phyloP scores from a whole-genome alignment of 2,113 vertebrate genomes.

The Poecilia latipinna region DNA sequence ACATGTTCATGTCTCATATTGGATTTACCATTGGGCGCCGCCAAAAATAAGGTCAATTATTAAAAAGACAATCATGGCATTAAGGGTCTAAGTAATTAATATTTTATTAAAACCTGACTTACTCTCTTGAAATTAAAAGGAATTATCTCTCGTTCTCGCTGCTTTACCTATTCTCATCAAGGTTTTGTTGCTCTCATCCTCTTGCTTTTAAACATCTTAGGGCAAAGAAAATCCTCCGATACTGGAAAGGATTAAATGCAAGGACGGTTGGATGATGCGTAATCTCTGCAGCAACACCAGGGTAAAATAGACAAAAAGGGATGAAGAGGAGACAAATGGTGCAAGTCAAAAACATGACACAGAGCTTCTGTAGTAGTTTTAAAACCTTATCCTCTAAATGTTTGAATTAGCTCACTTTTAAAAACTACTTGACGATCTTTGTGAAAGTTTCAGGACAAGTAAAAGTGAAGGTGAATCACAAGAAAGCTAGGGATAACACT shows the following conservation, averaged over 20 bases:
- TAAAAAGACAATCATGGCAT: neutral
- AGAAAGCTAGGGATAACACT: no score
- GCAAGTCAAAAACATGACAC: neutral
- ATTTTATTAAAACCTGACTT: neutral
- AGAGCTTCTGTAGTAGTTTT: neutral
- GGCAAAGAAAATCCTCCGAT: constrained; percentile 21
- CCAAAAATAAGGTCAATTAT: neutral
- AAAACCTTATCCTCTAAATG: neutral
- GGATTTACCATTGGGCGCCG: neutral
- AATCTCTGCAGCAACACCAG: constrained; percentile 13
- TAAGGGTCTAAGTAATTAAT: neutral
- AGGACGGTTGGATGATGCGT: constrained; percentile 9
- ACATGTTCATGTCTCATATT: neutral
- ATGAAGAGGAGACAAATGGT: constrained; percentile 11
- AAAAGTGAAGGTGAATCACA: neutral
- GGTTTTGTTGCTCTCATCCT: constrained; percentile 13
- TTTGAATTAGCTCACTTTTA: neutral
- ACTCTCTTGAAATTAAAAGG: constrained; percentile 14
- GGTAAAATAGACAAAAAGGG: constrained; percentile 3
- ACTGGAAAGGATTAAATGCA: constrained; percentile 28
- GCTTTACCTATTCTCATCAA: constrained; percentile 10
- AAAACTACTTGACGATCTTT: neutral
- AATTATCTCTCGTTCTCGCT: constrained; percentile 24
- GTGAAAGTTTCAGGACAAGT: neutral
- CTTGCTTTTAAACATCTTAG: constrained; percentile 32